Base-by-base conservation (phyloP, 1,140 invertebrate genomes). In the Drosophila ironensis region DNA sequence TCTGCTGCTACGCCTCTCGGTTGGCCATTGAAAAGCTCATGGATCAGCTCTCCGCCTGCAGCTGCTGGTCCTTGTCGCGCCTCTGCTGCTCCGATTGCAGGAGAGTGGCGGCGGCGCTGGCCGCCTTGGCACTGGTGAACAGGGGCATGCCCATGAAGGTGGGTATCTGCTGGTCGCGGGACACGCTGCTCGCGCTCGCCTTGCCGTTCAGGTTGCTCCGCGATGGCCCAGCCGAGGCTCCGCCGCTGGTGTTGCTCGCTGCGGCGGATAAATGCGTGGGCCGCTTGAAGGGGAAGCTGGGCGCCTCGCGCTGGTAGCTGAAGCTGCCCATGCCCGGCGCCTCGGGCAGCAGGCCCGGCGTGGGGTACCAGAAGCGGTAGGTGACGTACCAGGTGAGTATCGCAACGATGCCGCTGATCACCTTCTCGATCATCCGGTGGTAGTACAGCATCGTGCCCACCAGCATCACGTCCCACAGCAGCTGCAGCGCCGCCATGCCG, bases 381-480 rank as follows among this genome's bases (percentile, higher is more conserved):
- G 96, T 98, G 14, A 97, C 88, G 92, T 96, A 98, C 98, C 98
- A 99, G 17, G 95, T 95, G 4, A 95, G 75, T 69, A 98, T 94
- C 1, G 97, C 97, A 72, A 96, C 91, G 11, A 95, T 91, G 9
- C 96, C 96, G 60, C 96, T 98, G 3, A 97, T 87, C 45, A 99
- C 94, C 90, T 99, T 99, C 89, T 99, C 97, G 19, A 97, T 93
- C 94, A 98, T 96, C 28, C 95, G 96, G 89, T 99, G 98, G 91
- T 97, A 99, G 90, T 98, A 98, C 0, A 98, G 91, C 88, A 98
- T 94, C 1, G 97, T 98, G n/a, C 93, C 94, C 1, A 97, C 91
- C 12, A 99, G 91, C 97, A 98, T 98, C 0, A 98, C 92, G 91
- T 99, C 97, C 97, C 97, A 99, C 2, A 99, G 80, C 6, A 98